Conservation (phyloP, 2,888 invertebrate genomes). For the Cephus sareptanus region DNA sequence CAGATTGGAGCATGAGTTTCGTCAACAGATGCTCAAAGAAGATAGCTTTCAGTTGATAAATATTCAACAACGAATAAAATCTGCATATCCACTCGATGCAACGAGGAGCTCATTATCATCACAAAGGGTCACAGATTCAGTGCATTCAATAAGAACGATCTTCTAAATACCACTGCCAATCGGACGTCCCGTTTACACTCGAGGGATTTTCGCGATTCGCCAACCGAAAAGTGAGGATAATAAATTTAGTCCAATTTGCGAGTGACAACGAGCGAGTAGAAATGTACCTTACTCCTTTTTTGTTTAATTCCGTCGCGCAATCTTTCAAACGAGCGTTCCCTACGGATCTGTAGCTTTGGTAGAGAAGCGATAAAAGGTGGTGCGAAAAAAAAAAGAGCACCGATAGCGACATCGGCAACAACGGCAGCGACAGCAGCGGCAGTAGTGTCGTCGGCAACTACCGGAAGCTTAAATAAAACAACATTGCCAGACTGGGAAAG, state of each 20-base stretch:
- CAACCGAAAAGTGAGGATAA: background rate
- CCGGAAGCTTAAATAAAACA: conserved; percentile 28
- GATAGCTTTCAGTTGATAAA: conserved; percentile 1
- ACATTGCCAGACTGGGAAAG: conserved; percentile 9
- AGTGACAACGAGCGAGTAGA: background rate
- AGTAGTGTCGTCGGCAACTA: background rate
- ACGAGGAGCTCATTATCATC: conserved; percentile 3
- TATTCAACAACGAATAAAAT: conserved; percentile 4
- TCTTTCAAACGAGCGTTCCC: background rate
- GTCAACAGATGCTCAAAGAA: background rate
- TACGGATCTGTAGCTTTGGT: background rate
- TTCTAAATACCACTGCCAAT: background rate
- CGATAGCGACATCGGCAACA: background rate
- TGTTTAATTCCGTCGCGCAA: background rate
- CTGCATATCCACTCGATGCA: conserved; percentile 1
- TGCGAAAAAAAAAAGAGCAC: background rate
- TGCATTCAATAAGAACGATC: background rate
- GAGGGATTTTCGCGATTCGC: background rate
- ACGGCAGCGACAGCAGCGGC: background rate
- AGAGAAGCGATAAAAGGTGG: background rate
- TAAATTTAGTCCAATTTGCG: background rate
- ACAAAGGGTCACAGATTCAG: background rate
- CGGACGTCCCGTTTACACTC: background rate
- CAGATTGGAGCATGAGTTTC: background rate
- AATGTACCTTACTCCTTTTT: background rate